Evolutionary conservation across 2,888 invertebrate genomes (phyloP), one percentile per base, ranked within the genome.

Genomic region (Campaea margaritaria): DNA sequence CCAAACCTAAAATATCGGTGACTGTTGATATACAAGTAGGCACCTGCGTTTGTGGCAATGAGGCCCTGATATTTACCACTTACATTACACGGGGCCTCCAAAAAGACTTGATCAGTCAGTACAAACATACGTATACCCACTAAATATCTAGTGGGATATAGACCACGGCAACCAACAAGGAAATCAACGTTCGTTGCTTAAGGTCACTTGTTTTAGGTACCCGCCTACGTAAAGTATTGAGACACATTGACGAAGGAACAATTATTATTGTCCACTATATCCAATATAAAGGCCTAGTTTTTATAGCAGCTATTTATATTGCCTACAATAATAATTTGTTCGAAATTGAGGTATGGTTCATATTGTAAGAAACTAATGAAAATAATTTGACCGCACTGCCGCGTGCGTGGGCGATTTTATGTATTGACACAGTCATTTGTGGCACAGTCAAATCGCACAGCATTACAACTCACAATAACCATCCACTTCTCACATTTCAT

Each of bases 161-260:
- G 55, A 59, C 34, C 59, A 58, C 42, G 50, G 59, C 44, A 60
- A 58, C 55, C 58, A 70, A 82, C 70, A 68, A 76, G 81, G 81
- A 82, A 82, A 75, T 74, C 64, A 59, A 59, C 51, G 53, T 47
- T 51, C 34, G 39, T 59, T 68, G 47, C 15, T 62, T 76, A 82
- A 82, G 81, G 82, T 79, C 80, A 82, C 74, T 76, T 69, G 79
- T 70, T 77, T 74, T 73, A 71, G 69, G 63, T 71, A 66, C 56
- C 41, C 62, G 55, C 66, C 47, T 44, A 48, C 51, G 64, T 69
- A 69, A 69, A 67, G 69, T 68, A 61, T 59, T 16, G 28, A 46
- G 48, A 41, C 12, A 43, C 12, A 21, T 31, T 56, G 38, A 21
- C 36, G 14, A 41, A 46, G 21, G 51, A 46, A 41, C 51, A 16